Evolutionary conservation across 2,797 vertebrate species (phyloP).

Genomic region (Acanthurus lineatus): DNA sequence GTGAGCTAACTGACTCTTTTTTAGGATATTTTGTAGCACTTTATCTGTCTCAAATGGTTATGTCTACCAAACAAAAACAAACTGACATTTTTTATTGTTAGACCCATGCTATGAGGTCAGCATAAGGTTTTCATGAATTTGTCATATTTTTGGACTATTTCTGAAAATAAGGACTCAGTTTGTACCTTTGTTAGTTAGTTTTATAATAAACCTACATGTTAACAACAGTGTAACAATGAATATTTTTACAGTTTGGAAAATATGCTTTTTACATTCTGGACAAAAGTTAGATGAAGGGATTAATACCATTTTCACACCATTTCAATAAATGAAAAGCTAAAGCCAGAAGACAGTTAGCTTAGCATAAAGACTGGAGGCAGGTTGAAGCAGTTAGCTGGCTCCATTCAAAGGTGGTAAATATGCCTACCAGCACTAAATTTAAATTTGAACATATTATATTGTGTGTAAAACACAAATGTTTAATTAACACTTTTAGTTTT

Average conservation of each 20-base stretch:
- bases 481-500: not conserved
- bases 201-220: no score
- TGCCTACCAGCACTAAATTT: not conserved
- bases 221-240: no score
- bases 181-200: no score
- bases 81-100: not conserved
- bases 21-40: conserved; percentile 10
- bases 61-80: not conserved
- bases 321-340: not conserved
- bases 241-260: not conserved
- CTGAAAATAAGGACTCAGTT: not conserved
- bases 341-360: not conserved
- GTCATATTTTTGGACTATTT: conserved; percentile 4
- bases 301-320: not conserved
- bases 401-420: fast-evolving
- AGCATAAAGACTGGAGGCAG: not conserved
- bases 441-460: not conserved
- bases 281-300: not conserved
- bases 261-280: not conserved
- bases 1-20: conserved; percentile 8
- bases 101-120: not conserved
- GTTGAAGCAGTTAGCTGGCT: not conserved
- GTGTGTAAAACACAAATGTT: not conserved
- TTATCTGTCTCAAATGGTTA: not conserved
- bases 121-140: conserved; percentile 6